Percentiles rank a stretch among this genome's conserved stretches.
These are phyloP conservation scores for Alectura lathami DNA, from an alignment of 2,113 vertebrate genomes.

Conservation along the genomic window DNA sequence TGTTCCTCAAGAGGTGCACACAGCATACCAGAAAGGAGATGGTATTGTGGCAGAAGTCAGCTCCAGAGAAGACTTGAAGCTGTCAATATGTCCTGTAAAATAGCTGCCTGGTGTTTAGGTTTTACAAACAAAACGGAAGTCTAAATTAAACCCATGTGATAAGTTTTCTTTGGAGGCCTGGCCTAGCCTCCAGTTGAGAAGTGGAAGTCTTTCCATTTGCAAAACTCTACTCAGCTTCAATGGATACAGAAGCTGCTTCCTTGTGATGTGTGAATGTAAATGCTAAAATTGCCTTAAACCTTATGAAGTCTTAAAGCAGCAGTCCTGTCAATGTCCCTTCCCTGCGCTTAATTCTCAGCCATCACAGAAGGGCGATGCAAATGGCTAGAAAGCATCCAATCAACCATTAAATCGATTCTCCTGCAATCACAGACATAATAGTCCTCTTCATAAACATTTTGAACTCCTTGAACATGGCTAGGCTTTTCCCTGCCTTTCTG, in stretches of 20 bases:
- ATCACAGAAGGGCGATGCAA: background rate
- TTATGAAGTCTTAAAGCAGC: background rate
- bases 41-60: background rate
- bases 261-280: background rate
- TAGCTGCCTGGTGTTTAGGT: background rate
- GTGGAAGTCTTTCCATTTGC: background rate
- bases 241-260: background rate
- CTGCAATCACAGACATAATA: background rate
- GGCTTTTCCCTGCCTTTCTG: background rate
- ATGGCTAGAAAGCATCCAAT: background rate
- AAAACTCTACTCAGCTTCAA: background rate
- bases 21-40: background rate
- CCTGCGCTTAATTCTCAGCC: background rate
- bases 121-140: background rate
- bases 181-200: background rate
- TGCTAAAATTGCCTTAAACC: background rate
- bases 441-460: background rate
- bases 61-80: background rate
- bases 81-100: background rate
- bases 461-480: background rate
- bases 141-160: background rate
- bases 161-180: background rate
- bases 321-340: background rate
- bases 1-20: rapidly evolving
- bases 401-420: background rate